phyloP scores from a whole-genome alignment of 1,140 invertebrate species.

The Neodiprion lecontei region DNA sequence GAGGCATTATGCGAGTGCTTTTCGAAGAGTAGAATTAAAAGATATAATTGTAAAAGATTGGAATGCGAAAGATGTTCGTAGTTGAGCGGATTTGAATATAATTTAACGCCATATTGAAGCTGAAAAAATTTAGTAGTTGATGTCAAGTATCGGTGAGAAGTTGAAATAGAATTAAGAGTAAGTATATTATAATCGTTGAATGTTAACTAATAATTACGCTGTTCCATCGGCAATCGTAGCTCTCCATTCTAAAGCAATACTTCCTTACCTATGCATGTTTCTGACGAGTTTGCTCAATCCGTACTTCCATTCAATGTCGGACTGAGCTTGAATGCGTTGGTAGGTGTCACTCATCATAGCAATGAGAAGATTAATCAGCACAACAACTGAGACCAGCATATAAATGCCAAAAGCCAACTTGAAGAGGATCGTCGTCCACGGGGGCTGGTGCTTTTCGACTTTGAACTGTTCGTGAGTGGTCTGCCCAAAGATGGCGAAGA shows the following conservation, averaged over 20 bases:
- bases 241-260: neutral
- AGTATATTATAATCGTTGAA: neutral
- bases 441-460: slow-evolving; percentile 67
- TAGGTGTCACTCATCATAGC: slow-evolving; percentile 99
- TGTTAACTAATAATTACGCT: neutral
- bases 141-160: no score
- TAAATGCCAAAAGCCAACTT: slow-evolving; percentile 90
- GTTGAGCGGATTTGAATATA: no score
- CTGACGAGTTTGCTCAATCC: slow-evolving; percentile 97
- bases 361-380: slow-evolving; percentile 98
- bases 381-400: slow-evolving; percentile 98
- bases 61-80: no score
- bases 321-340: slow-evolving; percentile 98
- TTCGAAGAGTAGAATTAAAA: no score
- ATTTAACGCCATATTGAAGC: no score
- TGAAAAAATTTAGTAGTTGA: no score
- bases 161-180: no score
- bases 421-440: slow-evolving; percentile 80
- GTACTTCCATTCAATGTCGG: slow-evolving; percentile 99
- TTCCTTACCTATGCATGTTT: slow-evolving; percentile 86
- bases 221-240: neutral
- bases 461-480: slow-evolving; percentile 86
- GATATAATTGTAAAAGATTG: no score
- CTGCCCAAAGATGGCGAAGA: slow-evolving; percentile 98
- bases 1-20: no score